Evolutionary conservation across 2,113 vertebrate species (phyloP), one percentile per base, ranked within the genome.

Genomic region (Pandion haliaetus): DNA sequence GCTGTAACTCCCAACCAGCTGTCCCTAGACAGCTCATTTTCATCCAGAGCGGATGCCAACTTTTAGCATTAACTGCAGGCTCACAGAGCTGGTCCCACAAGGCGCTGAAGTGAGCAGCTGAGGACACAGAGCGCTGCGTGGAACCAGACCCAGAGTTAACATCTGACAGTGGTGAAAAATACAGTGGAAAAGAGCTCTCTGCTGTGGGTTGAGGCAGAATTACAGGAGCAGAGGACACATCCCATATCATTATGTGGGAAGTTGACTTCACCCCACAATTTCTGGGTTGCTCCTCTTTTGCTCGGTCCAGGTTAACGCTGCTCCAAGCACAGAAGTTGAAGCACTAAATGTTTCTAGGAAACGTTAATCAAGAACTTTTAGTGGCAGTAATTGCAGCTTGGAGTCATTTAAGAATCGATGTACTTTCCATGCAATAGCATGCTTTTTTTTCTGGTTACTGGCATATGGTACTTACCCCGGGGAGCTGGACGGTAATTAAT

Each of bases 401-500:
- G 82, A 78, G 49, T 19, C 45, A 14, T 42, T 89, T 20, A 83
- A 90, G 65, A 63, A 90, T 45, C 38, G 0, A 21, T n/a, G 84
- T n/a, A 2, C 45, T 95, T 94, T 15, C 91, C 72, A 9, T n/a
- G 80, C 40, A 78, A 29, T 36, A 71, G 55, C 38, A 1, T 13
- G 9, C 21, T 14, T 62, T 20, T 26, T 52, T 42, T 10, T 5
- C 63, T 52, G 66, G 50, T 82, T 86, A 50, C 92, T 91, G 91
- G 89, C 91, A 52, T 61, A 14, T 71, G 72, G 82, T 90, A 79
- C 44, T 38, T 86, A 17, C 85, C 89, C 65, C 8, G 0, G 91
- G 84, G 93, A 96, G 80, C 87, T 69, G 86, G 59, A 87, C 16
- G 13, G 80, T 94, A 94, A 91, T 96, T 95, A 90, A 93, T 90